These are phyloP conservation scores for Napeogenes sylphis DNA, from an alignment of 2,888 invertebrate genomes.

Conservation along the genomic window DNA sequence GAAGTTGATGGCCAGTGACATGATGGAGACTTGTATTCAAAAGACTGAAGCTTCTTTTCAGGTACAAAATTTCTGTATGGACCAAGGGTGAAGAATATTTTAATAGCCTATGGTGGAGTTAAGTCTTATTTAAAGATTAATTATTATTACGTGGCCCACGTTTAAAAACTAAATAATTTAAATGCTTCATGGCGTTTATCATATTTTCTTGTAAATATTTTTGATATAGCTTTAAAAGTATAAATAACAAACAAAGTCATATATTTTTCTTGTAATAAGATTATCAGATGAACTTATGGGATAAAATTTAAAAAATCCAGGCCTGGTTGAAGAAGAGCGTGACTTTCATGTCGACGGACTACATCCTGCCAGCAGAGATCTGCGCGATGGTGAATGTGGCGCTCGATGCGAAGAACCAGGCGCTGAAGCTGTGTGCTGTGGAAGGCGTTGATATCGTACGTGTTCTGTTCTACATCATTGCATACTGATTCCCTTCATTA, in stretches of 20 bases:
- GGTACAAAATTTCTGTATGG: conserved; percentile 38
- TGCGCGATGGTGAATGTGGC: conserved; percentile 99
- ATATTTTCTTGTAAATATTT: too few species aligned
- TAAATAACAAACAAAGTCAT: too few species aligned
- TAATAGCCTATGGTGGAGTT: neutral
- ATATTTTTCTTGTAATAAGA: too few species aligned
- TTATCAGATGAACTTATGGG: neutral
- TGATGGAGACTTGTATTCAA: conserved; percentile 99
- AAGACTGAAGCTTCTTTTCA: conserved; percentile 91
- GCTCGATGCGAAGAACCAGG: conserved; percentile 97
- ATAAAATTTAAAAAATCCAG: conserved; percentile 63
- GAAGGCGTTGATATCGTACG: conserved; percentile 97
- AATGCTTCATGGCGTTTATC: too few species aligned
- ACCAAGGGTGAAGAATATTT: neutral
- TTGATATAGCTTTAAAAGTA: neutral
- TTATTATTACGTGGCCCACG: too few species aligned
- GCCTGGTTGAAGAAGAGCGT: conserved; percentile 95
- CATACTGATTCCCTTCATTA: neutral
- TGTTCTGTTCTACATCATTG: conserved; percentile 24
- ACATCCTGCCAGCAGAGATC: conserved; percentile 97
- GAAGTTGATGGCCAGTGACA: conserved; percentile 98
- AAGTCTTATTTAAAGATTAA: too few species aligned
- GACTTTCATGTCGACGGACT: conserved; percentile 96
- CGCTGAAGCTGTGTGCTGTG: conserved; percentile 95
- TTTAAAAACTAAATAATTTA: too few species aligned